These are phyloP conservation scores for Cybosia mesomella DNA, from an alignment of 2,888 invertebrate genomes.

Conservation along the genomic window DNA sequence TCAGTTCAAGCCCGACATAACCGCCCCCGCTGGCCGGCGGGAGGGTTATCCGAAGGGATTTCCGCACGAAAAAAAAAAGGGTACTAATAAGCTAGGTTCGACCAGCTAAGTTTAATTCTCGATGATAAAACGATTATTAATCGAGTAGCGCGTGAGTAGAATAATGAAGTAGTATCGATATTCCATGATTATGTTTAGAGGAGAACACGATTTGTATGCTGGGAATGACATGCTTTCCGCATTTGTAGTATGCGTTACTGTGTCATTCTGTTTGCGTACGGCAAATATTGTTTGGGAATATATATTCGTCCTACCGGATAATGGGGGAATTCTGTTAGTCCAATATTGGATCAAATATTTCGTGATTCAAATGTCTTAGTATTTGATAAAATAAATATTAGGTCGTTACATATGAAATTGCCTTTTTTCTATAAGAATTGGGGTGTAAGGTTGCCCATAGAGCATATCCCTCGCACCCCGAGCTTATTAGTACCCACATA, in stretches of 20 bases:
- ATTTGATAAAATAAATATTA: not conserved
- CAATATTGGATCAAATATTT: not conserved
- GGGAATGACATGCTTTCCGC: not conserved
- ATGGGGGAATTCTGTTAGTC: not conserved
- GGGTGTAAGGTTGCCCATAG: no score
- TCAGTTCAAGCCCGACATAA: no score
- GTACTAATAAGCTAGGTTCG: no score
- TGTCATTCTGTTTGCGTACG: not conserved
- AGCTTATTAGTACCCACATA: not conserved
- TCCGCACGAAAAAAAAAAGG: no score
- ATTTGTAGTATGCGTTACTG: not conserved
- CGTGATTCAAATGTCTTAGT: no score
- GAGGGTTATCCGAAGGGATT: no score
- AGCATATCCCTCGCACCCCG: no score
- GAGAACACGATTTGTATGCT: slow-evolving; percentile 33
- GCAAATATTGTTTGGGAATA: not conserved
- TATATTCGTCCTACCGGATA: not conserved
- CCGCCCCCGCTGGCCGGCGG: no score
- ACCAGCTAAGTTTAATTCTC: no score
- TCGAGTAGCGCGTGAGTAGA: slow-evolving; percentile 32
- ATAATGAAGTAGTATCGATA: slow-evolving; percentile 48
- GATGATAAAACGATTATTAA: slow-evolving; percentile 34
- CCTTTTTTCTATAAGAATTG: no score
- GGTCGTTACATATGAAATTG: no score
- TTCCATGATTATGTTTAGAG: slow-evolving; percentile 36